Percentiles rank a stretch among this genome's conserved stretches.
Conservation (phyloP, 2,113 vertebrate species). For the Cettia cetti region DNA sequence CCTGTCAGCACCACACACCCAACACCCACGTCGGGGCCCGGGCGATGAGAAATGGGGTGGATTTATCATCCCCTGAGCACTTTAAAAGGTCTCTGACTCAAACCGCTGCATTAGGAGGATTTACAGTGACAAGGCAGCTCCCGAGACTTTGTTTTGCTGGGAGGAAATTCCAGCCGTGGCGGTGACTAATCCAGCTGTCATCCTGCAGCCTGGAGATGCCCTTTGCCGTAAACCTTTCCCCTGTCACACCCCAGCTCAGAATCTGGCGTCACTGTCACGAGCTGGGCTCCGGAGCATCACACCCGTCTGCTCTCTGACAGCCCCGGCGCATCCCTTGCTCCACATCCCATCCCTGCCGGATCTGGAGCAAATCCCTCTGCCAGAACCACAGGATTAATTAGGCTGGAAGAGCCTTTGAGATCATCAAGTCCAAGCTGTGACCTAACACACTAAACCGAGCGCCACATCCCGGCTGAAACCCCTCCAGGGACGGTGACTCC, state of each 20-base stretch:
- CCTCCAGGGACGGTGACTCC: background rate
- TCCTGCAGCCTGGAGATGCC: constrained; percentile 13
- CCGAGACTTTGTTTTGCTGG: constrained; percentile 8
- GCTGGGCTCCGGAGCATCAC: background rate
- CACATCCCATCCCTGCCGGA: background rate
- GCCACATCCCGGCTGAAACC: background rate
- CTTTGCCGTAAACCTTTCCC: constrained; percentile 39
- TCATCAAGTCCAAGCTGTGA: background rate
- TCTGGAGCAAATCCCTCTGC: background rate
- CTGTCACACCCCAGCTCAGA: background rate
- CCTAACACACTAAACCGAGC: fast-evolving
- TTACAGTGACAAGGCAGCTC: background rate
- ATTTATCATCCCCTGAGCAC: background rate
- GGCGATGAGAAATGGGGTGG: background rate
- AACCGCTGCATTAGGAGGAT: background rate
- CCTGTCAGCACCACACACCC: background rate
- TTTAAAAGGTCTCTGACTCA: background rate
- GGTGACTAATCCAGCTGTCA: constrained; percentile 1
- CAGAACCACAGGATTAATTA: background rate
- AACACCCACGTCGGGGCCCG: background rate
- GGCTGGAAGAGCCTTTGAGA: background rate
- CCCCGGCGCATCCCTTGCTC: fast-evolving
- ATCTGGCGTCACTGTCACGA: background rate
- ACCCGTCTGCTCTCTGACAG: background rate
- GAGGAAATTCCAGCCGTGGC: background rate